Evolutionary conservation across 2,888 invertebrate genomes (phyloP).

Genomic region (Arrhopalites spinosus): DNA sequence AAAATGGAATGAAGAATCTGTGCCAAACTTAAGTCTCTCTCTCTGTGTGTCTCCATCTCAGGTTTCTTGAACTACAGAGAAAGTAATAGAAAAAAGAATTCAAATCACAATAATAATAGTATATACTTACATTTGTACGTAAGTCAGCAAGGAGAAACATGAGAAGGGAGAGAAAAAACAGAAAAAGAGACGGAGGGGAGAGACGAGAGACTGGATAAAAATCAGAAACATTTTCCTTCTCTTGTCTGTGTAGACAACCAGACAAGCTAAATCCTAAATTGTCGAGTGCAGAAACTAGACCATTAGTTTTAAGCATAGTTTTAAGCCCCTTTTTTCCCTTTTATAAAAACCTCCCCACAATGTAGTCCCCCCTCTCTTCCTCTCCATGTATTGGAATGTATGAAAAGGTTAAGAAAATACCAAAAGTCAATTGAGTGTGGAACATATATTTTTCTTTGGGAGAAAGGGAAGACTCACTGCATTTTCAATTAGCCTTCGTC

Average conservation of each 20-base stretch:
- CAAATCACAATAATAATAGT: background rate
- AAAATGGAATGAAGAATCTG: background rate
- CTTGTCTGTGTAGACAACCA: no score
- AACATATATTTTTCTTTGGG: no score
- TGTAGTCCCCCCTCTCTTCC: background rate
- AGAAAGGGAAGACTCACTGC: no score
- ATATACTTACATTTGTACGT: background rate
- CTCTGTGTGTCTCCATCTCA: background rate
- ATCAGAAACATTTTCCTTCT: background rate
- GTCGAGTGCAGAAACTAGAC: background rate
- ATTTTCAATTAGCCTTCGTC: no score
- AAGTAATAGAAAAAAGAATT: background rate
- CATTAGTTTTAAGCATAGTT: conserved; percentile 3
- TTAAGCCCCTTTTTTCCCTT: background rate
- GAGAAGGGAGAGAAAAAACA: background rate
- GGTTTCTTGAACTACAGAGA: no score
- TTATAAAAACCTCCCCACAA: background rate
- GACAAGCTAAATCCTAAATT: conserved; percentile 7
- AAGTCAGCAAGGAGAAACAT: background rate
- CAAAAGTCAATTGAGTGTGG: no score
- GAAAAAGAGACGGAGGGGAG: background rate
- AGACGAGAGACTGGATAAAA: background rate
- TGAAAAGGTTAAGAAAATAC: no score
- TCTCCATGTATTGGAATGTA: background rate
- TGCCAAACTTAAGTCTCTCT: background rate